Evolutionary conservation across 92 coral and sea anemone genomes (phyloP).

Genomic region (Siderastrea siderea): DNA sequence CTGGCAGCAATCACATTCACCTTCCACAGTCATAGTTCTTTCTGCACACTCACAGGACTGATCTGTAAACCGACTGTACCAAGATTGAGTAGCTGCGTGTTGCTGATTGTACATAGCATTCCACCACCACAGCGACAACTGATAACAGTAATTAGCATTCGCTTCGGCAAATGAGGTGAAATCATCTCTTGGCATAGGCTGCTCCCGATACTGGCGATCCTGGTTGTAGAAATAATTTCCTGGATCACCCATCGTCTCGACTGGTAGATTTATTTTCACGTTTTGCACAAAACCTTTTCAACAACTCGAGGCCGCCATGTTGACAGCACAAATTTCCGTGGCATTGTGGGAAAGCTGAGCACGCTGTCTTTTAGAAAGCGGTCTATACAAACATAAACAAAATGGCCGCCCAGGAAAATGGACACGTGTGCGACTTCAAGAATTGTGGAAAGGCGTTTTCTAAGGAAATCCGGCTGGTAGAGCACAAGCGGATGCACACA

Average conservation of each 20-base stretch:
- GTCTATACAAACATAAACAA: conserved; percentile 60
- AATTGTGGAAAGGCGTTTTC: conserved; percentile 84
- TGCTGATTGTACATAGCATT: conserved; percentile 26
- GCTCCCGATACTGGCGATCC: not conserved
- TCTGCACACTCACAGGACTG: conserved; percentile 53
- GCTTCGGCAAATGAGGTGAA: conserved; percentile 37
- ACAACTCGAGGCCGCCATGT: not conserved
- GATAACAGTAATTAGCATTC: conserved; percentile 61
- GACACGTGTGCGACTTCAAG: conserved; percentile 75
- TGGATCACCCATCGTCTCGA: conserved; percentile 6
- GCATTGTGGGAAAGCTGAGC: conserved; percentile 15
- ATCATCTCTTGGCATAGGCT: conserved; percentile 8
- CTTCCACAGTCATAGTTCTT: not conserved
- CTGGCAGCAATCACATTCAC: conserved; percentile 34
- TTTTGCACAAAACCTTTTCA: not conserved
- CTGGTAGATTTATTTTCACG: not conserved
- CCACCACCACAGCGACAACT: conserved; percentile 78
- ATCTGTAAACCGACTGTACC: conserved; percentile 20
- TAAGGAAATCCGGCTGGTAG: conserved; percentile 68
- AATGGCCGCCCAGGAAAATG: conserved; percentile 77
- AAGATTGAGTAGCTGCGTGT: conserved; percentile 2
- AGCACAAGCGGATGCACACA: conserved; percentile 91
- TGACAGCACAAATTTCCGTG: not conserved
- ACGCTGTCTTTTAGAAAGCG: not conserved
- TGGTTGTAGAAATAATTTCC: not conserved